Percentiles rank a stretch among this genome's conserved stretches.
Evolutionary conservation across 2,797 vertebrate genomes (phyloP).

Genomic region (Pangasius djambal): DNA sequence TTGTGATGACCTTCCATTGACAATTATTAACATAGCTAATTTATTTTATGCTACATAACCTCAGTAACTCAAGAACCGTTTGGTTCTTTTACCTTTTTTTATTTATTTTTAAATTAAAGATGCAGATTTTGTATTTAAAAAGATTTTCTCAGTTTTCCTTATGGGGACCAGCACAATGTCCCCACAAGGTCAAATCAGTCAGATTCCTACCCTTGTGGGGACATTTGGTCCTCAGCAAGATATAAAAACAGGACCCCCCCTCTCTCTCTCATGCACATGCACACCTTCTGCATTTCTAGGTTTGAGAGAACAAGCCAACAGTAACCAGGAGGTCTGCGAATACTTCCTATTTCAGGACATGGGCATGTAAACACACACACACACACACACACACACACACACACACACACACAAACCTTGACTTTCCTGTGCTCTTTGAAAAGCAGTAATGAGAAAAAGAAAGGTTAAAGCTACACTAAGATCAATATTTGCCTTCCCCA

Average conservation of each 20-base stretch:
- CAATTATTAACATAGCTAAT: background rate
- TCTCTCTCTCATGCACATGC: too few species aligned
- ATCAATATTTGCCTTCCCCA: constrained; percentile 58
- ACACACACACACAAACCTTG: background rate
- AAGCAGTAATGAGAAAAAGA: constrained; percentile 52
- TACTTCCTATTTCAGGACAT: background rate
- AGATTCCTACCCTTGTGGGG: too few species aligned
- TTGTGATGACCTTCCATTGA: background rate
- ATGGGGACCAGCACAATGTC: too few species aligned
- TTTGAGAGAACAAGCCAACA: background rate
- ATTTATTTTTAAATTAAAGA: too few species aligned
- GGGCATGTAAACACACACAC: background rate
- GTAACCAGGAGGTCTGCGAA: background rate
- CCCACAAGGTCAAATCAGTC: too few species aligned
- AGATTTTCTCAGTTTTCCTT: too few species aligned
- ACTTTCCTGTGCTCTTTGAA: constrained; percentile 44
- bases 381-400: background rate
- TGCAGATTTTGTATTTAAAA: too few species aligned
- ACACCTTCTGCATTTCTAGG: too few species aligned
- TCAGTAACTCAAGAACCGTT: too few species aligned
- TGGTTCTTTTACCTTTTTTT: too few species aligned
- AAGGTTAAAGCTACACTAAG: constrained; percentile 49
- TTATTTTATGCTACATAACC: background rate
- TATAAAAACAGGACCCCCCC: too few species aligned
- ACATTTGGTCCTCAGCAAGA: too few species aligned